Base-by-base conservation (phyloP, 2,797 vertebrate genomes). In the Micrastur ruficollis region DNA sequence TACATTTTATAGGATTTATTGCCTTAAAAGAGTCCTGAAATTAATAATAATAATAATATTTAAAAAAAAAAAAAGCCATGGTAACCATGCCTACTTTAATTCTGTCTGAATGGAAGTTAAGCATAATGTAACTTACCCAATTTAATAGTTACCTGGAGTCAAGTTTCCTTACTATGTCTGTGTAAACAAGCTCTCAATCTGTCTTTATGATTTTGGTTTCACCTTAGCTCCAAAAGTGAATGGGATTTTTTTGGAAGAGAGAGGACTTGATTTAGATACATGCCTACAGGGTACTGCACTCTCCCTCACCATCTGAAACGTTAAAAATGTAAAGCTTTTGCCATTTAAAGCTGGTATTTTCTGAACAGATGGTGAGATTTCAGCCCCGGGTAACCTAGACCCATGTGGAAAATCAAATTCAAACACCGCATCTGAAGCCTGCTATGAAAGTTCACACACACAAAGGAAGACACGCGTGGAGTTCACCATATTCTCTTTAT, bases 291-390 rank as follows among this genome's bases (percentile, higher is more conserved):
- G 31, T 81, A 71, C 49, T 73, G 36, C 29, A 19, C 31, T 82
- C 26, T 93, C 34, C 17, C 27, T 90, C 23, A 6, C 56, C 44
- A 78, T 87, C 21, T 68, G 42, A 92, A 81, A 94, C 81, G 40
- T 65, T 53, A 36, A 83, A 92, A 75, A 70, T 63, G 16, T 40
- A 52, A 89, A 90, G 31, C 40, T 94, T 92, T 93, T 94, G 12
- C 63, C 49, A 56, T 88, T 81, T 86, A 73, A 76, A 87, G n/a
- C 36, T 95, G 40, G 14, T 76, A 44, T 81, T 73, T 95, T 86
- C 52, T 90, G 56, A 95, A 42, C 67, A 96, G 90, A 81, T 93
- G 84, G 71, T 94, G 71, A 81, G 46, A 89, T 56, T 95, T 89
- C 50, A 94, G 72, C 66, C 27, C 36, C 81, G 50, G 27, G 17